These are phyloP conservation scores for Sula dactylatra DNA, from an alignment of 2,113 vertebrate species.

Conservation along the genomic window DNA sequence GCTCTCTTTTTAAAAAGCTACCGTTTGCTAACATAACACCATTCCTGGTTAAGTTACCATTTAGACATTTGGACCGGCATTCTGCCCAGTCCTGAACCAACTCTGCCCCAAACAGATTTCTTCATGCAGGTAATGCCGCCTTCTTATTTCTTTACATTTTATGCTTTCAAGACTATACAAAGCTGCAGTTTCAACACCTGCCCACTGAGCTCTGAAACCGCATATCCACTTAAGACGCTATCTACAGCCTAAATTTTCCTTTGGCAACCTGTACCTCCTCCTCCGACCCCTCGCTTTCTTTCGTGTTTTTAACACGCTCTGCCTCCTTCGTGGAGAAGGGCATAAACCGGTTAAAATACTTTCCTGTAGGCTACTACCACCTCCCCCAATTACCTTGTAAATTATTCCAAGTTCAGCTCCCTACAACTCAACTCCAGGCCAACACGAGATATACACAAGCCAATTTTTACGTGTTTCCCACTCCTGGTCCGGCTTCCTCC, in stretches of 20 bases:
- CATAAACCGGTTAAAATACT: neutral
- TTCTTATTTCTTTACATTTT: neutral
- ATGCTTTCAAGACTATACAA: neutral
- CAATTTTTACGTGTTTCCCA: neutral
- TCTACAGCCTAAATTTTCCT: neutral
- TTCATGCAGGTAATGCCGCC: neutral
- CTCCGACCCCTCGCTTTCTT: neutral
- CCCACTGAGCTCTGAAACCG: neutral
- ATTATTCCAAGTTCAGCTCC: neutral
- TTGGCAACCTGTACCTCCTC: neutral
- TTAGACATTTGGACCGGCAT: neutral
- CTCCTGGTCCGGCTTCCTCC: neutral
- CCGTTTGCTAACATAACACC: neutral
- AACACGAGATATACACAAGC: accelerated
- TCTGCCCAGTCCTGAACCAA: neutral
- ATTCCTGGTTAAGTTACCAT: neutral
- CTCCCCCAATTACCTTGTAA: accelerated
- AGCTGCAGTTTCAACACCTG: neutral
- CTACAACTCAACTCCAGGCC: neutral
- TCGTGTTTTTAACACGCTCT: neutral
- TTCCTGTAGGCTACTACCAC: accelerated
- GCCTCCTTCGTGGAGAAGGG: no score
- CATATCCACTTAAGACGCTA: neutral
- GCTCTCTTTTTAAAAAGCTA: neutral
- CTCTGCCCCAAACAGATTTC: neutral